Base-by-base conservation (phyloP, 92 coral and sea anemone species). In the Zoanthus sociatus region DNA sequence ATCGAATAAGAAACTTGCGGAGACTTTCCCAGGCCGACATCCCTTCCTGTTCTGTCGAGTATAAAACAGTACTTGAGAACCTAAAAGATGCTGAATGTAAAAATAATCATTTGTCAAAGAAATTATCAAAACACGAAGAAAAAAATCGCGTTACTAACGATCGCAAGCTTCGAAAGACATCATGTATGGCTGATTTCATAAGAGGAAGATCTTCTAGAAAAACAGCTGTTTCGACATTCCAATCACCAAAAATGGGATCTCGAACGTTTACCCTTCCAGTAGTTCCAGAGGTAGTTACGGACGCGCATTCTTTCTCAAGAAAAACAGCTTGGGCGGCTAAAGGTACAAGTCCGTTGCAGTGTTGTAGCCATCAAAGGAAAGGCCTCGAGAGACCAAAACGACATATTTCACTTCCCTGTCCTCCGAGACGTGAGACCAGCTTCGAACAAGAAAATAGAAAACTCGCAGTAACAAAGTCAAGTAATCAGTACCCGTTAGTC, bases 1-100 rank as follows among this genome's bases (percentile, higher is more conserved):
- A 54, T 54, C 37, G 66, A 31, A 77, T 30, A 64, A 64, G 15
- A 32, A 77, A 63, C 13, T 37, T 84, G 71, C 71, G 82, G 71
- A 86, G 89, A 6, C 58, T 89, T 7, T 84, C 89, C 6, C 77
- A 84, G 48, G 78, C 88, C 15, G 76, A 78, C 30, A 71, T 89
- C 14, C 85, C 92, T 61, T 83, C 92, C 14, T 73, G 83, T 71
- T 89, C 92, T 17, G 84, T 76, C 15, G 92, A 89, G 45, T 89
- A 83, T 37, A 84, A 54, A 20, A 72, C 54, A 66, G 82, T 77
- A 45, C 61, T 88, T 76, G 76, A 83, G 53, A 77, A 64, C 50
- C 33, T 88, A 7, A 83, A 63, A 88, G 91, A 69, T 21, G 16
- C 54, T 13, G 72, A 73, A n/a, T 53, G 37, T 30, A 46, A 37